Conservation (phyloP, 2,797 vertebrate genomes). For the Acridotheres tristis region DNA sequence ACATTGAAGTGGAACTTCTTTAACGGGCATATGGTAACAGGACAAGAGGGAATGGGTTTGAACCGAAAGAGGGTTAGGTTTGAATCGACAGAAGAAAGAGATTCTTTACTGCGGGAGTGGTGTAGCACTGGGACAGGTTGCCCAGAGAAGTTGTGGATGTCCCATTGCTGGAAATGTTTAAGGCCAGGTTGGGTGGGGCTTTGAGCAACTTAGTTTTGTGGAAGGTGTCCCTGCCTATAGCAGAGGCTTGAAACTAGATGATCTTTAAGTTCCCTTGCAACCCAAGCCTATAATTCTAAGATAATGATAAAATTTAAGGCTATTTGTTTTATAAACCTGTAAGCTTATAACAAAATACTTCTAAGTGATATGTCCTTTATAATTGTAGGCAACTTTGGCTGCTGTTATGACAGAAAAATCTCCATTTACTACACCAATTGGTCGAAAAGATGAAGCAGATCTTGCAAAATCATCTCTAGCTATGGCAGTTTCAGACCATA, state of each 20-base stretch:
- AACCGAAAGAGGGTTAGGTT: not conserved
- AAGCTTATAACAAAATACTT: not conserved
- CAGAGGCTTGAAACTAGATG: not conserved
- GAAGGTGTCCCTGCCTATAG: not conserved
- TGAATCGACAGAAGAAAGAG: not conserved
- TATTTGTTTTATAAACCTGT: not conserved
- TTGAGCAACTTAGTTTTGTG: not conserved
- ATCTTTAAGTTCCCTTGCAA: not conserved
- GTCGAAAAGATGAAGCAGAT: conserved; percentile 94
- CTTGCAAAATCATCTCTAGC: conserved; percentile 89
- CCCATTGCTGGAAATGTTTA: not conserved
- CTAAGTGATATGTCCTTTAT: not conserved
- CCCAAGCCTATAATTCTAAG: not conserved
- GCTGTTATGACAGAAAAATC: conserved; percentile 98
- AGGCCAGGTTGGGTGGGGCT: not conserved
- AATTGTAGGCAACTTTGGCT: conserved; percentile 89
- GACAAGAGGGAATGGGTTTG: not conserved
- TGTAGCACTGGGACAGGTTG: not conserved
- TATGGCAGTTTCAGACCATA: conserved; percentile 90
- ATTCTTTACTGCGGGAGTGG: not conserved
- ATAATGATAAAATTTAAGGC: not conserved
- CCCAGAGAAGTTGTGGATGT: not conserved
- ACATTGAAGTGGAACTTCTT: not conserved
- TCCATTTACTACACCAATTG: conserved; percentile 94
- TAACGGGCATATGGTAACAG: not conserved